Evolutionary conservation across 2,797 vertebrate genomes (phyloP), one percentile per base, ranked within the genome.

Genomic region (Artibeus lituratus): DNA sequence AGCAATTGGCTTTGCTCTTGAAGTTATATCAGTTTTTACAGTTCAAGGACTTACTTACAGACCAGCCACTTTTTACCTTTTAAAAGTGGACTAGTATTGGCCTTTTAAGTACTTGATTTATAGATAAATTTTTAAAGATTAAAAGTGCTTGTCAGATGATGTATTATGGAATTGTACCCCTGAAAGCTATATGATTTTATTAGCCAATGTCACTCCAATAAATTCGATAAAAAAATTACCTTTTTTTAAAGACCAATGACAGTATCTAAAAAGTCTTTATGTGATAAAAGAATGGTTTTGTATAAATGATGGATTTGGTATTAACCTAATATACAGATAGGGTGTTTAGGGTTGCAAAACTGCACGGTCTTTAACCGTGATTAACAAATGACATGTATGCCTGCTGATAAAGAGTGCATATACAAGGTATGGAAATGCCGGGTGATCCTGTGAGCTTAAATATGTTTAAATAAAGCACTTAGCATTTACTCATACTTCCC

Each of bases 401-500:
- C 37, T 51, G 49, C 10, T 80, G 32, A 70, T 22, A 49, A 49
- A 39, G n/a, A 44, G 62, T 26, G 2, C 67, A 1, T 10, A 70
- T 7, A 32, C 29, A 16, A 5, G 24, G 3, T 35, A 74, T 35
- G 5, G 15, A 22, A 93, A 65, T 89, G 42, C 10, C 53, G 62
- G 72, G 44, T 21, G 44, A 78, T 72, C 15, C n/a, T 39, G 51
- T 44, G 16, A 86, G 19, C 6, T 96, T 82, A 78, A 80, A 11
- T 90, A 49, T 90, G 47, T 85, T 90, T 90, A 85, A 82, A 55
- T 44, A 85, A 92, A 87, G 47, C 29, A 90, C 62, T n/a, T 65
- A 65, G 29, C 62, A 65, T 65, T 65, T 65, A 65, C 12, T 65
- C 32, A 65, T 65, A 65, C 15, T 32, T 65, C 62, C 29, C 62